phyloP scores from a whole-genome alignment of 2,888 invertebrate species.

The Galeruca laticollis region DNA sequence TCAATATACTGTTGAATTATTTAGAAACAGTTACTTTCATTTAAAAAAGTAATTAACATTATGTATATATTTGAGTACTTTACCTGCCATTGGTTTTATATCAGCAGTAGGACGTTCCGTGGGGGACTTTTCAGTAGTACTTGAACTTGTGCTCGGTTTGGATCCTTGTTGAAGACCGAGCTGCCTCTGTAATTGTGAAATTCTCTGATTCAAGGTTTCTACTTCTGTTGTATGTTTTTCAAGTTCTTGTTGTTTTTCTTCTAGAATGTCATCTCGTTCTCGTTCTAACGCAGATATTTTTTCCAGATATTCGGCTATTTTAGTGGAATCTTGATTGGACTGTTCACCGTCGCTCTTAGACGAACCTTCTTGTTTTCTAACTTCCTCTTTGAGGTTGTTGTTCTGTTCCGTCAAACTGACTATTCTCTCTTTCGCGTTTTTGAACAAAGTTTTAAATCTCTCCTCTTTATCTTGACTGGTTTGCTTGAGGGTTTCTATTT shows the following conservation, averaged over 20 bases:
- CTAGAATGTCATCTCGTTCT: slow-evolving; percentile 73
- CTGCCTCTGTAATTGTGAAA: slow-evolving; percentile 67
- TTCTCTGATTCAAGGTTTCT: slow-evolving; percentile 78
- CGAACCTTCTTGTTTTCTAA: slow-evolving; percentile 56
- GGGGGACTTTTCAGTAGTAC: slow-evolving; percentile 70
- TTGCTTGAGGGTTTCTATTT: slow-evolving; percentile 66
- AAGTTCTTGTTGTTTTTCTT: slow-evolving; percentile 75
- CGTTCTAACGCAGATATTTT: slow-evolving; percentile 77
- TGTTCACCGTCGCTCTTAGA: slow-evolving; percentile 64
- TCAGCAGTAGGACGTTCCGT: slow-evolving; percentile 86
- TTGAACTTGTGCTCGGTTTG: slow-evolving; percentile 78
- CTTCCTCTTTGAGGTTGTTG: slow-evolving; percentile 72
- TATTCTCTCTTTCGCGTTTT: slow-evolving; percentile 81
- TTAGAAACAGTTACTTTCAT: too few relatives aligned
- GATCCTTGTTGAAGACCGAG: slow-evolving; percentile 73
- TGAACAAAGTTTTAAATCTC: slow-evolving; percentile 71
- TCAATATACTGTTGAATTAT: too few relatives aligned
- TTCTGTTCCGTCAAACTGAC: slow-evolving; percentile 79
- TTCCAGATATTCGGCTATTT: slow-evolving; percentile 66
- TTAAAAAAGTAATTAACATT: too few relatives aligned
- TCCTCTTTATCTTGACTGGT: slow-evolving; percentile 66
- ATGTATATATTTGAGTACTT: slow-evolving; percentile 36
- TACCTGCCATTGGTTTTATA: slow-evolving; percentile 93
- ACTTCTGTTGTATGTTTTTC: slow-evolving; percentile 76
- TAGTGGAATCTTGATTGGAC: slow-evolving; percentile 62